Evolutionary conservation across 2,888 invertebrate genomes (phyloP).

Genomic region (Thyatira batis): DNA sequence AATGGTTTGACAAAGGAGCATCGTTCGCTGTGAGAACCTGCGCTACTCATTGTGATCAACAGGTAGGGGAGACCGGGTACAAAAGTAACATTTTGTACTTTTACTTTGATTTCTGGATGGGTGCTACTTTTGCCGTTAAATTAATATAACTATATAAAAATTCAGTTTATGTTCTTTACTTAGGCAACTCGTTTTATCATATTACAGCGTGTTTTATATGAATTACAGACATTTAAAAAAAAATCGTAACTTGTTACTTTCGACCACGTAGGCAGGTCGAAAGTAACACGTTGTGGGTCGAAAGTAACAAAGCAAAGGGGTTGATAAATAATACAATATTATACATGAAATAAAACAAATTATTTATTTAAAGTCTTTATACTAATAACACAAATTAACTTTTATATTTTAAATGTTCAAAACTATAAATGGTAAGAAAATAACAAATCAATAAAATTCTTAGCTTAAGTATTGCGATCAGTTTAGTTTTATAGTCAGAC

Average conservation of each 20-base stretch:
- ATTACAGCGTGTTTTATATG: neutral
- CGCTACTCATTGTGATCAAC: conserved; percentile 54
- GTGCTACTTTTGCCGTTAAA: conserved; percentile 15
- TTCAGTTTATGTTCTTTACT: conserved; percentile 14
- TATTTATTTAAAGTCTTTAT: conserved; percentile 16
- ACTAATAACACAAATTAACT: conserved; percentile 12
- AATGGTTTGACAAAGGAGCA: conserved; percentile 43
- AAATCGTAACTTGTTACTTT: conserved; percentile 17
- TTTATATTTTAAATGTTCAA: conserved; percentile 10
- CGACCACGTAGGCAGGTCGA: conserved; percentile 21
- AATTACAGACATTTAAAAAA: conserved; percentile 17
- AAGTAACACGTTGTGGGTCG: conserved; percentile 24
- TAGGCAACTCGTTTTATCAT: conserved; percentile 12
- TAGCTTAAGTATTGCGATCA: conserved; percentile 7
- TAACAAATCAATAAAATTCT: conserved; percentile 5
- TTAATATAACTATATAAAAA: conserved; percentile 16
- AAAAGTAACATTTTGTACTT: conserved; percentile 19
- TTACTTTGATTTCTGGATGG: conserved; percentile 8
- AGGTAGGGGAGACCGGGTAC: conserved; percentile 45
- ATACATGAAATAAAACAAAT: conserved; percentile 11
- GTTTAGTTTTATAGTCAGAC: neutral
- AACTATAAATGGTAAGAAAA: conserved; percentile 5
- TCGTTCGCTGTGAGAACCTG: conserved; percentile 59
- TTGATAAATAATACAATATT: conserved; percentile 14
- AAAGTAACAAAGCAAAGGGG: conserved; percentile 20